phyloP scores from a whole-genome alignment of 2,113 vertebrate species.

The Stegostoma tigrinum region DNA sequence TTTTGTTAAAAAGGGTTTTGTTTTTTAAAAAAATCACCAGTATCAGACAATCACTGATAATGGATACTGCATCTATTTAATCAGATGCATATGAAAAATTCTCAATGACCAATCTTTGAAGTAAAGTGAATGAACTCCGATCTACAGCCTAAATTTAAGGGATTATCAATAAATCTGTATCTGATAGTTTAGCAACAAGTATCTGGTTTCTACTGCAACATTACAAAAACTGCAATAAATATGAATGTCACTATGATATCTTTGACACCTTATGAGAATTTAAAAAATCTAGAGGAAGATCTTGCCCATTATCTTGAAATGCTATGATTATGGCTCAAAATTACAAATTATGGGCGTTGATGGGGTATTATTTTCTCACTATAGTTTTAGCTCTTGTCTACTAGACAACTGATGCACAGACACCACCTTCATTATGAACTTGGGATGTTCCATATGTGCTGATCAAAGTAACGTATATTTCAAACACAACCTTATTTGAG shows the following conservation, averaged over 20 bases:
- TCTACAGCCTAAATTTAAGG: not conserved
- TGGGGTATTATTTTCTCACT: not conserved
- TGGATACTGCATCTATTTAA: not conserved
- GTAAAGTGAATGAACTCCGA: not conserved
- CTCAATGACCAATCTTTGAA: not conserved
- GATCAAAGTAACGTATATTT: no score
- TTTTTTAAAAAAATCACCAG: not conserved
- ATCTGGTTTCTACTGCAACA: not conserved
- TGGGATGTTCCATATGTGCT: no score
- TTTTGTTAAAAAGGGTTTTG: not conserved
- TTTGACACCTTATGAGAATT: not conserved
- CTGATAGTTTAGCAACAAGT: not conserved
- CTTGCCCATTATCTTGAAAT: not conserved
- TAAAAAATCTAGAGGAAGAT: not conserved
- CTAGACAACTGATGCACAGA: no score
- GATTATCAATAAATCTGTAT: not conserved
- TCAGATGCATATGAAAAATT: not conserved
- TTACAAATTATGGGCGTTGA: not conserved
- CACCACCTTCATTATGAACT: no score
- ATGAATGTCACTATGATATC: not conserved
- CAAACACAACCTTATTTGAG: no score
- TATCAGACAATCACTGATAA: not conserved
- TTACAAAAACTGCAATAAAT: not conserved
- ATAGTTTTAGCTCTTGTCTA: not conserved
- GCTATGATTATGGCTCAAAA: not conserved